Conservation (phyloP, 2,113 vertebrate species). For the Cryptotis parvus region DNA sequence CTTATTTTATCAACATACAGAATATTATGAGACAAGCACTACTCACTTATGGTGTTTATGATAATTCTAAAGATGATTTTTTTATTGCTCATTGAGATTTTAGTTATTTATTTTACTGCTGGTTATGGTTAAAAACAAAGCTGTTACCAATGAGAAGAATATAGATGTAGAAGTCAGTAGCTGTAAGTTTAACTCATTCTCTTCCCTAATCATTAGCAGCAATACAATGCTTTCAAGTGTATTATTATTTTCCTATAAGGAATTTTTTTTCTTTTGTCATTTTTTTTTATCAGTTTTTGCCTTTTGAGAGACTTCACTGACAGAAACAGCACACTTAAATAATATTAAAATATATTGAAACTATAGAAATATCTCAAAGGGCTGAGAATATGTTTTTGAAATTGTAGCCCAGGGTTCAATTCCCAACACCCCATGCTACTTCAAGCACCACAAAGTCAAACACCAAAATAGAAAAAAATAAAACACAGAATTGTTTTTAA, state of each 20-base stretch:
- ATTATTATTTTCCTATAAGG: too few relatives aligned
- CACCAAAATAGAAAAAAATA: background rate
- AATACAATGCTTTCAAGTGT: conserved; percentile 65
- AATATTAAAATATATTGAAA: conserved; percentile 43
- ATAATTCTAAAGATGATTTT: background rate
- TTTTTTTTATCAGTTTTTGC: conserved; percentile 65
- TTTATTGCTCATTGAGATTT: background rate
- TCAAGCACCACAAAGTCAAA: background rate
- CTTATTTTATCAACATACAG: background rate
- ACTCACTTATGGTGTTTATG: background rate
- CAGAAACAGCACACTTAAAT: conserved; percentile 76
- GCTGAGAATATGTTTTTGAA: too few relatives aligned
- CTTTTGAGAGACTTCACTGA: conserved; percentile 77
- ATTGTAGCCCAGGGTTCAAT: too few relatives aligned
- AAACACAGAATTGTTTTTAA: conserved; percentile 22
- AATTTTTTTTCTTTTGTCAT: conserved; percentile 65
- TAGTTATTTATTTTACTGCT: conserved; percentile 21
- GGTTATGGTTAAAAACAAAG: conserved; percentile 48
- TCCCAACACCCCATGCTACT: too few relatives aligned
- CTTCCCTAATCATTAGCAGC: conserved; percentile 18
- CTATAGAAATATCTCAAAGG: too few relatives aligned
- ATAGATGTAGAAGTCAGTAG: conserved; percentile 16
- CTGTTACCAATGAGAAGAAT: background rate
- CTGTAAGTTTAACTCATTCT: conserved; percentile 13
- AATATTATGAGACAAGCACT: background rate